Percentiles rank a stretch among this genome's conserved stretches.
Evolutionary conservation across 2,888 invertebrate species (phyloP).

Genomic region (Microchrysa polita): DNA sequence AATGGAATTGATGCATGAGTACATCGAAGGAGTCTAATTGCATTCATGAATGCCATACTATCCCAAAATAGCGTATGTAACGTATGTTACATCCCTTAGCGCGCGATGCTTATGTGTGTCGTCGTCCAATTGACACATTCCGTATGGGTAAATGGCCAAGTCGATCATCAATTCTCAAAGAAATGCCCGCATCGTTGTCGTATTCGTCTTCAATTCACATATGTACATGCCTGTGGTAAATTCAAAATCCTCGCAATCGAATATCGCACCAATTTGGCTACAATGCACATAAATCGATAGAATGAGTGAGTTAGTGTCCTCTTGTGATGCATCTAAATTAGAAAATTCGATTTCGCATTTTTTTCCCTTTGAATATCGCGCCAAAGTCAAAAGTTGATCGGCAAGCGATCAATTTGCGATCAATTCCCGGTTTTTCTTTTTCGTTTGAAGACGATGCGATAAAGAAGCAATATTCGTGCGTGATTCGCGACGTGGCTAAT

Average conservation of each 20-base stretch:
- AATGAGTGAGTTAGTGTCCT: neutral
- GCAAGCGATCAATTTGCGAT: slow-evolving; percentile 34
- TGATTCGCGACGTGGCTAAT: too few species aligned
- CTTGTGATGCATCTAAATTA: neutral
- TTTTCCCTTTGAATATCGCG: slow-evolving; percentile 20
- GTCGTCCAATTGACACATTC: slow-evolving; percentile 49
- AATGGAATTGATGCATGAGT: slow-evolving; percentile 36
- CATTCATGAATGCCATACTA: neutral
- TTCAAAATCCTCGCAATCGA: slow-evolving; percentile 20
- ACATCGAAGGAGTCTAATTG: neutral
- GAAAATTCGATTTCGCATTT: too few species aligned
- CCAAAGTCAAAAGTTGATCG: slow-evolving; percentile 40
- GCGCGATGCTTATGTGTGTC: neutral
- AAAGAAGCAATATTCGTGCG: neutral
- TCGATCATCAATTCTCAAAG: slow-evolving; percentile 48
- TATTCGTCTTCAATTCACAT: slow-evolving; percentile 48
- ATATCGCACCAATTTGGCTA: neutral
- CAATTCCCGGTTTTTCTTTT: neutral
- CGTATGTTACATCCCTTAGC: slow-evolving; percentile 3
- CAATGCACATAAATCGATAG: too few species aligned
- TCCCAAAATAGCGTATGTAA: slow-evolving; percentile 46
- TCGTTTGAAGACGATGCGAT: slow-evolving; percentile 11
- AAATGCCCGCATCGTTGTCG: too few species aligned
- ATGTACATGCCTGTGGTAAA: slow-evolving; percentile 29
- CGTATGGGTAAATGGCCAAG: slow-evolving; percentile 49